These are phyloP conservation scores for Capitulum mitella DNA, from an alignment of 2,888 invertebrate species.

Conservation along the genomic window DNA sequence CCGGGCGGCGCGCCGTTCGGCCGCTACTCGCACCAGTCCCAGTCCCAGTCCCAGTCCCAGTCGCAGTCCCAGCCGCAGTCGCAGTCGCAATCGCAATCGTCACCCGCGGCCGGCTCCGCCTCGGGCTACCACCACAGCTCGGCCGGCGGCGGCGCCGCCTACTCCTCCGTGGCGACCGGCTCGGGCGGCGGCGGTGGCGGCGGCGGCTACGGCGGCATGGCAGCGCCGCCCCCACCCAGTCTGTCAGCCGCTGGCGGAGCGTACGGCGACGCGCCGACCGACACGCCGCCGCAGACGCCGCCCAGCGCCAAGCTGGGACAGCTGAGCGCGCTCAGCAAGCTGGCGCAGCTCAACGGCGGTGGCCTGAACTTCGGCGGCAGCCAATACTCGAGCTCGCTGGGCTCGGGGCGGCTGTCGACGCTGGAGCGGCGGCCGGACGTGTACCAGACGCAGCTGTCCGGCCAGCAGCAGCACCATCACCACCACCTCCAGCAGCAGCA, in stretches of 20 bases:
- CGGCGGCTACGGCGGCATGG: constrained; percentile 26
- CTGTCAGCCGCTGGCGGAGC: neutral
- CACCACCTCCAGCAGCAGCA: neutral
- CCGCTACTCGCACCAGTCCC: constrained; percentile 33
- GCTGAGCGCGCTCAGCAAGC: neutral
- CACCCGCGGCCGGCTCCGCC: neutral
- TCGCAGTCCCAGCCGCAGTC: neutral
- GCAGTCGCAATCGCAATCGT: neutral
- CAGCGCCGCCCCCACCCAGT: constrained; percentile 24
- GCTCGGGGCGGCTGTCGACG: neutral
- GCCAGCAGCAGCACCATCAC: neutral
- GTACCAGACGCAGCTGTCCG: neutral
- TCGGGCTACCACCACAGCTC: constrained; percentile 8
- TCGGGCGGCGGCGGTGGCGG: constrained; percentile 5
- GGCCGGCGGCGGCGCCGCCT: neutral
- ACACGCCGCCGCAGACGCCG: constrained; percentile 88
- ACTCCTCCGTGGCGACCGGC: neutral
- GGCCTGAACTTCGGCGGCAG: neutral
- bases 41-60: constrained; percentile 26
- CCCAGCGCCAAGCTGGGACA: constrained; percentile 53
- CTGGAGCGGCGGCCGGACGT: neutral
- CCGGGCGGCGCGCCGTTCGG: constrained; percentile 33
- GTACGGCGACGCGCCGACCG: constrained; percentile 61
- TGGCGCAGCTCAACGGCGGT: neutral
- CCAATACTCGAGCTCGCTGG: neutral